Percentiles rank a stretch among this genome's conserved stretches.
phyloP scores from a whole-genome alignment of 92 coral and sea anemone species.

The Porites divaricata region DNA sequence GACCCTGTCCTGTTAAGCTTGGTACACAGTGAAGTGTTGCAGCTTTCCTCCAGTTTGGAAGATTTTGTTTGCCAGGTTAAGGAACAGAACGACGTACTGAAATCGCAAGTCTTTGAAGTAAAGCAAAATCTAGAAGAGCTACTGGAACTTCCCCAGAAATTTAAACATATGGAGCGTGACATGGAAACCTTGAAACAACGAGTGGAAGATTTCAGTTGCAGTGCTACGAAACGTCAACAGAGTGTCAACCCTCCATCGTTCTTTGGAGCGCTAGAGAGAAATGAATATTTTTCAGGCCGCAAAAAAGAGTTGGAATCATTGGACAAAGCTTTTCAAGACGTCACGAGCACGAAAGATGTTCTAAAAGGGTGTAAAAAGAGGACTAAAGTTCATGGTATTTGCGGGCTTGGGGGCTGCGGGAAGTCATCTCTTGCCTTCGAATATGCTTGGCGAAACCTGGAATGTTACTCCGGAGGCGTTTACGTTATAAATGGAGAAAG shows the following conservation, averaged over 20 bases:
- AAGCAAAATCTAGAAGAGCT: background rate
- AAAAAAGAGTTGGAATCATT: constrained; percentile 21
- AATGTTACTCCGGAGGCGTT: constrained; percentile 52
- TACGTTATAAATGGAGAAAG: constrained; percentile 63
- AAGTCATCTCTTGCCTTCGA: constrained; percentile 67
- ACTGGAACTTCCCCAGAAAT: background rate
- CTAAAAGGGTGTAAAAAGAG: background rate
- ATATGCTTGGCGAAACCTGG: constrained; percentile 36
- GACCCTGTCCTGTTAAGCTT: constrained; percentile 21
- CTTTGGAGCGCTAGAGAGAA: constrained; percentile 57
- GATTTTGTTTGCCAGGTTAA: background rate
- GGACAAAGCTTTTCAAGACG: background rate
- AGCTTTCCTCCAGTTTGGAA: constrained; percentile 19
- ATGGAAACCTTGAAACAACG: background rate
- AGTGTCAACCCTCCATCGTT: background rate
- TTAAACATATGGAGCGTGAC: background rate
- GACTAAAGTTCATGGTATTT: background rate
- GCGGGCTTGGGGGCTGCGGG: constrained; percentile 69
- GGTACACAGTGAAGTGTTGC: constrained; percentile 22
- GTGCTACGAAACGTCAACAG: background rate
- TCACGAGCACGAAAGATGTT: background rate
- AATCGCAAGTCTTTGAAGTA: background rate
- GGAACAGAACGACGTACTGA: background rate
- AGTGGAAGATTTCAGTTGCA: background rate
- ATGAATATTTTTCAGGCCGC: constrained; percentile 59